Evolutionary conservation across 1,140 invertebrate genomes (phyloP).

Genomic region (Neodiprion lecontei): DNA sequence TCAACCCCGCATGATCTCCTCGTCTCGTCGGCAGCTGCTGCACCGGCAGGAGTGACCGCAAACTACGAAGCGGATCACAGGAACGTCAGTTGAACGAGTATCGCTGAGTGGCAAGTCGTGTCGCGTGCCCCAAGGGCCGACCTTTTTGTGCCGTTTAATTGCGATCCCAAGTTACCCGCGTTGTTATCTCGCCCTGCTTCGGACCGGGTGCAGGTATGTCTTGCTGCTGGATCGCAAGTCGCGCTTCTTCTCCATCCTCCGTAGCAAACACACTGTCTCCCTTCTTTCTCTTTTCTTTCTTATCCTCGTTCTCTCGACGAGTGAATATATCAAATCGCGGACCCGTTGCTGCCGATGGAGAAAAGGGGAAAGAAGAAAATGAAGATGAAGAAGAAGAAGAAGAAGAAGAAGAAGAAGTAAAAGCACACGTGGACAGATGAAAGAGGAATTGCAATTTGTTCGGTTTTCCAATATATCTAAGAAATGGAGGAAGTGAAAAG

Average conservation of each 20-base stretch:
- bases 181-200: not conserved
- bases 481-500: too few relatives aligned
- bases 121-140: conserved; percentile 3
- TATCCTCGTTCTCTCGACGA: too few relatives aligned
- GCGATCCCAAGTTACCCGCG: conserved; percentile 6
- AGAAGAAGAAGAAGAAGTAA: not conserved
- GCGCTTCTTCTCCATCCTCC: too few relatives aligned
- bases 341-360: not conserved
- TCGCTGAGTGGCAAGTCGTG: conserved; percentile 6
- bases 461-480: too few relatives aligned
- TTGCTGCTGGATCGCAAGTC: not conserved
- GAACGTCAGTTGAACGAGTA: conserved; percentile 4
- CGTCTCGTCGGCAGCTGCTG: too few relatives aligned
- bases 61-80: not conserved
- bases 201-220: not conserved
- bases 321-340: too few relatives aligned
- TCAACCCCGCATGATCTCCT: not conserved
- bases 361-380: not conserved
- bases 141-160: conserved; percentile 5
- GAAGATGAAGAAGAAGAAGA: not conserved
- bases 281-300: too few relatives aligned
- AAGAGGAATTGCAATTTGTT: too few relatives aligned
- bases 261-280: too few relatives aligned
- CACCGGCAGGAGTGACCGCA: too few relatives aligned
- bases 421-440: too few relatives aligned